These are phyloP conservation scores for Butorides virescens DNA, from an alignment of 2,113 vertebrate genomes.

Conservation along the genomic window DNA sequence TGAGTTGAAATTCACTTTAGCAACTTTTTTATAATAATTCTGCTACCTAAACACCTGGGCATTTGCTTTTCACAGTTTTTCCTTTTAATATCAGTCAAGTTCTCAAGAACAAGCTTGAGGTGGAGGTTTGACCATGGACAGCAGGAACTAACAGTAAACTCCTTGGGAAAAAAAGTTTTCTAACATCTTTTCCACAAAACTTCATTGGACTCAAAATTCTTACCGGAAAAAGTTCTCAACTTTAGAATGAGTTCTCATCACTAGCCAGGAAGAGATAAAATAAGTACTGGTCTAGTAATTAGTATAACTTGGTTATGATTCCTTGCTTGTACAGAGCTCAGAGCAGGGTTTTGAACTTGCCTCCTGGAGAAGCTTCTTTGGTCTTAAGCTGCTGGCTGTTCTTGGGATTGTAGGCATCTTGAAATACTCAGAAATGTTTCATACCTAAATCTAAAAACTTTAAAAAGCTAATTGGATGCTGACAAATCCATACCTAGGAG, in stretches of 20 bases:
- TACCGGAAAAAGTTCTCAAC: neutral
- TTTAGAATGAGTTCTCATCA: neutral
- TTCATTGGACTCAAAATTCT: neutral
- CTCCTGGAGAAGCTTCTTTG: neutral
- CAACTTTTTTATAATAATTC: neutral
- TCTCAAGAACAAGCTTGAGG: neutral
- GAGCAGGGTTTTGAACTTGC: neutral
- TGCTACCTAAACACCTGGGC: neutral
- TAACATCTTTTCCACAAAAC: neutral
- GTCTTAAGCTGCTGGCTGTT: neutral
- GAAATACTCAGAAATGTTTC: neutral
- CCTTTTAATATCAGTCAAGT: neutral
- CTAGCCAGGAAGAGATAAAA: neutral
- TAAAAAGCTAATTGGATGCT: neutral
- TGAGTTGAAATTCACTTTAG: neutral
- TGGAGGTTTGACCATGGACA: neutral
- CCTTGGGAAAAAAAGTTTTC: neutral
- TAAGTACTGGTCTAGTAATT: neutral
- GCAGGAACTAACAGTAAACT: neutral
- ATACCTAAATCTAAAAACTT: neutral
- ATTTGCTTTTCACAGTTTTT: neutral
- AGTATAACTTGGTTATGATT: neutral
- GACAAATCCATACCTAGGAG: neutral
- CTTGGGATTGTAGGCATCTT: neutral
- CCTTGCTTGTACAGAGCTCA: neutral